These are phyloP conservation scores for Centropus unirufus DNA, from an alignment of 2,113 vertebrate genomes.

Conservation along the genomic window DNA sequence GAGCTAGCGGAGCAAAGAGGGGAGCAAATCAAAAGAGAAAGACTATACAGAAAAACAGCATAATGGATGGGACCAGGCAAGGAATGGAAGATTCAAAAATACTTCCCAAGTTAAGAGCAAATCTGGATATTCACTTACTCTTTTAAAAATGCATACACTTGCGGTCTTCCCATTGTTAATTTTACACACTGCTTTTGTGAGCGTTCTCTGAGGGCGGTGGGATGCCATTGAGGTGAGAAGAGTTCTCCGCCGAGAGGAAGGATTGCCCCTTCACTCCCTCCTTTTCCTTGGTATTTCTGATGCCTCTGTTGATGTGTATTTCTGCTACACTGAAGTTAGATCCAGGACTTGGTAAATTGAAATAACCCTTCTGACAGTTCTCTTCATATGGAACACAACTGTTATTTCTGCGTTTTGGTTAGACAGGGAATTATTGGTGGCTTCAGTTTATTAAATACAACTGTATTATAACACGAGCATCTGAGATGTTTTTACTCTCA, in stretches of 20 bases:
- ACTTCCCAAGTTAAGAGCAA: background rate
- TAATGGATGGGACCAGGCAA: background rate
- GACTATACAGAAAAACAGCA: background rate
- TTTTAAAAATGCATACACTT: background rate
- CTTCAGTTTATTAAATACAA: background rate
- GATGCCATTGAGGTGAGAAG: background rate
- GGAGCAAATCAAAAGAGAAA: background rate
- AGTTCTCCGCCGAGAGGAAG: background rate
- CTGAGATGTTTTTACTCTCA: background rate
- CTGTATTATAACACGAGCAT: background rate
- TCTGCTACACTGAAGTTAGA: background rate
- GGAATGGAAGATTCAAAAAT: background rate
- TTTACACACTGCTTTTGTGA: background rate
- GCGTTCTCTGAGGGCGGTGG: background rate
- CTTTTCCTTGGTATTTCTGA: background rate
- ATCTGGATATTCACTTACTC: background rate
- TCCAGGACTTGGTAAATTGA: background rate
- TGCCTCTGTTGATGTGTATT: fast-evolving
- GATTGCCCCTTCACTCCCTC: background rate
- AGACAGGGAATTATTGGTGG: background rate
- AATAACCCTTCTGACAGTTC: background rate
- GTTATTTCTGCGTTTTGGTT: background rate
- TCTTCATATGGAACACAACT: background rate
- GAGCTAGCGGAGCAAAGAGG: background rate
- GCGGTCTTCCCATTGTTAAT: background rate